Evolutionary conservation across 64 coral and sea anemone genomes (phyloP), one percentile per base, ranked within the genome.

Genomic region (Hydrozoanthus tunicans): DNA sequence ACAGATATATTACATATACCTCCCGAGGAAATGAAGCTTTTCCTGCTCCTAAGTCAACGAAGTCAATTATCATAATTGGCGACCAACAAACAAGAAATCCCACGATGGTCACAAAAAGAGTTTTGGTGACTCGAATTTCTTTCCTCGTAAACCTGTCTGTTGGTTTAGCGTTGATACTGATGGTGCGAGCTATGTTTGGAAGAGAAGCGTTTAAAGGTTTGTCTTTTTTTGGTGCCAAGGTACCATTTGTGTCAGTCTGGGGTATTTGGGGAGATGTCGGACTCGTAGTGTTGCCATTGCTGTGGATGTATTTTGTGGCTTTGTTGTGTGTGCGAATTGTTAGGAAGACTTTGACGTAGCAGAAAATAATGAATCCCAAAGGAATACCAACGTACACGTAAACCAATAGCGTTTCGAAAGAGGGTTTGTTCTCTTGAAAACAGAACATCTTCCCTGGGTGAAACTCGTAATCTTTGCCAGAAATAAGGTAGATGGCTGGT

Each of bases 381-480:
- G 90, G 80, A 2, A 85, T 2, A 53, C 89, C 90, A 6, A 91
- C 89, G 56, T 94, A 91, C 14, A 80, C 15, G 58, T 91, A 94
- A 0, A 86, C 93, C 4, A 91, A n/a, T 1, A 91, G 69, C 26
- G 73, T 80, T 86, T 90, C 72, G 86, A 94, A 52, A 3, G 89
- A 86, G 53, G 66, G 74, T 71, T 86, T 83, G 26, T 63, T 78
- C 68, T 90, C 78, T 51, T 91, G 92, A 70, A 82, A 96, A 26
- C 94, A 96, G 77, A 96, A 91, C 67, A 80, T 55, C 61, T 96
- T 96, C 6, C 94, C 94, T 2, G 95, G 89, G 27, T 96, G 89
- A 55, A 94, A 96, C 3, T 77, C 65, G 54, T 93, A 96, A 6
- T 26, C 80, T 64, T 77, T 78, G 24, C 89, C 92, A 57, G 82